These are phyloP conservation scores for Siderastrea siderea DNA, from an alignment of 92 coral and sea anemone genomes.

Conservation along the genomic window DNA sequence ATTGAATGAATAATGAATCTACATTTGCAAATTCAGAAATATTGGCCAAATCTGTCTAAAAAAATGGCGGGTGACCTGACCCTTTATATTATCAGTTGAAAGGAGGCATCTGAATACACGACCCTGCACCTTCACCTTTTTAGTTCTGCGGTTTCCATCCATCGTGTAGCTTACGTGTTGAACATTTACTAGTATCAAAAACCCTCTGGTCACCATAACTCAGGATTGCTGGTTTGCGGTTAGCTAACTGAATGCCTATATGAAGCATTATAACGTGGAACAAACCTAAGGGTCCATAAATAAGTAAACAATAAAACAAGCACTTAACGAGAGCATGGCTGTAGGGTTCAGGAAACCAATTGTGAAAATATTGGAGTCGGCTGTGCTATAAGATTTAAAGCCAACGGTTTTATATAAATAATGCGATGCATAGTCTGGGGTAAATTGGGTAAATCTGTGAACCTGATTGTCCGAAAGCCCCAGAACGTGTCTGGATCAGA, in stretches of 20 bases:
- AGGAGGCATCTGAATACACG: neutral
- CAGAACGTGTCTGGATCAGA: too few species aligned
- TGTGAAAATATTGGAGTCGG: neutral
- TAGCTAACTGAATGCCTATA: neutral
- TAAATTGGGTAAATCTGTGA: neutral
- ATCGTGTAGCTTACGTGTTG: neutral
- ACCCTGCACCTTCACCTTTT: neutral
- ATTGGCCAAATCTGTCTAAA: neutral
- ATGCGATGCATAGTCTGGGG: neutral
- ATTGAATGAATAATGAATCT: neutral
- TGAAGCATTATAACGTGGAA: neutral
- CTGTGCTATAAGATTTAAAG: neutral
- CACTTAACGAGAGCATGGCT: slow-evolving; percentile 5
- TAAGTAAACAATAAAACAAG: neutral
- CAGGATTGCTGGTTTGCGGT: slow-evolving; percentile 1
- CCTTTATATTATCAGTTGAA: neutral
- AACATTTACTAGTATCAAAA: neutral
- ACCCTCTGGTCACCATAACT: neutral
- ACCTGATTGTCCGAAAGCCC: too few species aligned
- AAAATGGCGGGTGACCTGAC: neutral
- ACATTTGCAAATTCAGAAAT: slow-evolving; percentile 3
- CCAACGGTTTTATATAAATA: neutral
- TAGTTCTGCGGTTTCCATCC: neutral
- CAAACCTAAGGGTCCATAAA: neutral
- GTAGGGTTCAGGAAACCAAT: neutral